These are phyloP conservation scores for Penaeus japonicus DNA, from an alignment of 1,140 invertebrate genomes.

Conservation along the genomic window DNA sequence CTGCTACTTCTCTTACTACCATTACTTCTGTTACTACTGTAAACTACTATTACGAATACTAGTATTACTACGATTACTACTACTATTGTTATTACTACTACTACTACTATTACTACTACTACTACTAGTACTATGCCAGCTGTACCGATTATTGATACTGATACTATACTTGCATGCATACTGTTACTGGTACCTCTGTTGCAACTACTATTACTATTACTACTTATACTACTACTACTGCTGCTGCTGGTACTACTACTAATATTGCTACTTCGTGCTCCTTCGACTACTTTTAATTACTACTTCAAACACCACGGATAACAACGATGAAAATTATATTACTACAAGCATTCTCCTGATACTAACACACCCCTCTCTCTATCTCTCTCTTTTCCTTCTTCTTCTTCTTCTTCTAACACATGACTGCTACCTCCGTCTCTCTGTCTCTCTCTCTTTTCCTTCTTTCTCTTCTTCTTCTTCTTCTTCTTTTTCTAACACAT, in stretches of 20 bases:
- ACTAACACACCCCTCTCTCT: no score
- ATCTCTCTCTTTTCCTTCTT: no score
- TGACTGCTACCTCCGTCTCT: background rate
- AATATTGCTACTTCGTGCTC: background rate
- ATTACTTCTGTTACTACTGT: background rate
- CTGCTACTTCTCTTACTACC: background rate
- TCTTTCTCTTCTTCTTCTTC: no score
- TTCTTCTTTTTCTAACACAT: no score
- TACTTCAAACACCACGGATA: background rate
- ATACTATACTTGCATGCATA: background rate
- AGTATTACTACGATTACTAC: background rate
- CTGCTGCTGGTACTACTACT: background rate
- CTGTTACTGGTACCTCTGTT: background rate
- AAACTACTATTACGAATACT: background rate
- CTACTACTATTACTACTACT: background rate
- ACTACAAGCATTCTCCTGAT: no score
- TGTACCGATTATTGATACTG: background rate
- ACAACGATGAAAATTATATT: no score
- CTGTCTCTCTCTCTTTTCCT: background rate
- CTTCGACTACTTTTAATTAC: background rate
- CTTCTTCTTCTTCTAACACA: no score
- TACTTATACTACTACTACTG: background rate
- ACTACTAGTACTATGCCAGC: background rate
- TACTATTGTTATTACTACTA: background rate
- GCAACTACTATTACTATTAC: background rate